Evolutionary conservation across 1,140 invertebrate species (phyloP), one percentile per base, ranked within the genome.

Genomic region (Drosophila sulfurigaster): DNA sequence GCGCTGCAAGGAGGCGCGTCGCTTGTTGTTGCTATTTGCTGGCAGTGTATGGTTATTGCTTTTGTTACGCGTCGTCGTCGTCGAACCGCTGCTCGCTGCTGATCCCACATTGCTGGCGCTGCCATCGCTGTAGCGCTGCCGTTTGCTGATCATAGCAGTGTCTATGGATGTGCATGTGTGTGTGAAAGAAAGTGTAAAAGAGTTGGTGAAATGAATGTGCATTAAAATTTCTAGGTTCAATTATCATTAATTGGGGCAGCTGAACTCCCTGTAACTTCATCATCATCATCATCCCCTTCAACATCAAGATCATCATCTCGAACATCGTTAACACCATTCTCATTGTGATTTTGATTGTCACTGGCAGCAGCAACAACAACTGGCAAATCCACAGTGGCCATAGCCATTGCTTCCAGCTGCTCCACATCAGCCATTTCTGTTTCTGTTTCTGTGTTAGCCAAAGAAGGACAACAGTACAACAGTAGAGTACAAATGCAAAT

Each of bases 21-120:
- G 81, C 57, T 80, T 78, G 38, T 64, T 66, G 54, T 35, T 81
- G 63, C 59, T 87, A 51, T 62, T 78, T 70, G 66, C 74, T 88
- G 85, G 85, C 85, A 88, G 83, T 88, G 83, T 52, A 35, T 83
- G 68, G 62, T 89, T 88, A 89, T 88, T 88, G 85, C 85, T 88
- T 83, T 78, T 88, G 74, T 83, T 88, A 67, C 82, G 83, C 35
- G 54, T 79, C 48, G 57, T 64, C 69, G 64, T 28, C 77, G 49
- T 69, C 70, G 25, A 38, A 38, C 38, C 65, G 54, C 63, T 73
- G 38, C 41, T 43, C 41, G 48, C 16, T 48, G 60, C 64, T 52
- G 41, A 11, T 63, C 72, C 67, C 13, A 56, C 20, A 16, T 13
- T 43, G 41, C 35, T 70, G 65, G 41, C 43, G 66, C 43, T 75